Base-by-base conservation (phyloP, 2,888 invertebrate species). In the Yponomeuta malinellus region DNA sequence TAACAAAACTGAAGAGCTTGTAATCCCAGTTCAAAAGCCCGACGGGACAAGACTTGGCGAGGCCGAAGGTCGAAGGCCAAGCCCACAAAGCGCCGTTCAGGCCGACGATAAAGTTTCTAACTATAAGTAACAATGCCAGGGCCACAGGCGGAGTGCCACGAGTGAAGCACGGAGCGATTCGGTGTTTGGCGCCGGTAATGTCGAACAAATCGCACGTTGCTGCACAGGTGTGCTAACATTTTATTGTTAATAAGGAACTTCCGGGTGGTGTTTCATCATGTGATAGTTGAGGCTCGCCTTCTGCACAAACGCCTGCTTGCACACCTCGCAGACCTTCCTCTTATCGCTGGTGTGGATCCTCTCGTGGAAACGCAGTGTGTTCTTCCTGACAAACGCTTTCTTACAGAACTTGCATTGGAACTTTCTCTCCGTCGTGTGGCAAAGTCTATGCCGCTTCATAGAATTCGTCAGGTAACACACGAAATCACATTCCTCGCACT, bases 351-450 rank as follows among this genome's bases (percentile, higher is more conserved):
- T 77, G 31, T 78, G 78, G 23, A 78, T 78, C 67, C 70, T 76
- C 68, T 74, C 75, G 48, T 79, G 80, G 15, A 64, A 8, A 5
- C n/a, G 68, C 70, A 76, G 43, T 10, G 76, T 73, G 4, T 31
- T 69, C 10, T 31, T 37, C 31, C 78, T 73, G 6, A 73, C 72
- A 72, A 81, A 83, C 15, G 75, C 74, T 72, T 85, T 83, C n/a
- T 77, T 76, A 73, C 85, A 85, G 63, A 73, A 78, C 8, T 73
- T 69, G 71, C 83, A 85, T 15, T 78, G 74, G 69, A 76, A 78
- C 5, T 76, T 74, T 29, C 77, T 80, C 4, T 74, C 74, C 12
- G 76, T 72, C 8, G 74, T 75, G 68, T 83, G 83, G 10, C 23
- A 73, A 0, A 76, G 66, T 71, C 74, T 70, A 23, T 78, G 78